Evolutionary conservation across 1,140 invertebrate species (phyloP).

Genomic region (Drusus annulatus): DNA sequence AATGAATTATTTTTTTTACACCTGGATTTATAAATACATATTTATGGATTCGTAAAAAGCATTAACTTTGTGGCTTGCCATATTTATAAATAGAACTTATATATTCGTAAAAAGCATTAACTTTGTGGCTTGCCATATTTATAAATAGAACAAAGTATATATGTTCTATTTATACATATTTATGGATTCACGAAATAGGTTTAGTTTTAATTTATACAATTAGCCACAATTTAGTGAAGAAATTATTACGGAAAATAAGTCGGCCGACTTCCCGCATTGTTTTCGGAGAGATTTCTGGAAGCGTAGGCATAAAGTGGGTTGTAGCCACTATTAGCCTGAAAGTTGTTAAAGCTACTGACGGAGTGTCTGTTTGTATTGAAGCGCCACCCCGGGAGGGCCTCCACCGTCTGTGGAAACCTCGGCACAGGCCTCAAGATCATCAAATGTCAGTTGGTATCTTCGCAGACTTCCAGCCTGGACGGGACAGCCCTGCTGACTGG

Average conservation of each 20-base stretch:
- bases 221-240: too few species aligned
- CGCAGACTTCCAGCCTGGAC: constrained; percentile 52
- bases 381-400: constrained; percentile 47
- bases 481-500: constrained; percentile 45
- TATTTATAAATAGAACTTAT: too few species aligned
- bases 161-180: too few species aligned
- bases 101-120: too few species aligned
- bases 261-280: constrained; percentile 18
- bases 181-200: too few species aligned
- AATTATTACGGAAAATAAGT: constrained; percentile 48
- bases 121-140: too few species aligned
- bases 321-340: constrained; percentile 42
- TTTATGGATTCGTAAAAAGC: too few species aligned
- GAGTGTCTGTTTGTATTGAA: constrained; percentile 21
- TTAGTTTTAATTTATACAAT: too few species aligned
- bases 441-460: constrained; percentile 67
- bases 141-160: too few species aligned
- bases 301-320: constrained; percentile 46
- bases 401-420: constrained; percentile 64
- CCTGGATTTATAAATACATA: too few species aligned
- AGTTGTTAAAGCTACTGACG: constrained; percentile 8
- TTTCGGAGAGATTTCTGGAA: constrained; percentile 38
- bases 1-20: too few species aligned
- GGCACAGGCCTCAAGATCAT: constrained; percentile 69
- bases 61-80: too few species aligned